phyloP scores from a whole-genome alignment of 2,797 vertebrate genomes.

The Thalassophryne amazonica region DNA sequence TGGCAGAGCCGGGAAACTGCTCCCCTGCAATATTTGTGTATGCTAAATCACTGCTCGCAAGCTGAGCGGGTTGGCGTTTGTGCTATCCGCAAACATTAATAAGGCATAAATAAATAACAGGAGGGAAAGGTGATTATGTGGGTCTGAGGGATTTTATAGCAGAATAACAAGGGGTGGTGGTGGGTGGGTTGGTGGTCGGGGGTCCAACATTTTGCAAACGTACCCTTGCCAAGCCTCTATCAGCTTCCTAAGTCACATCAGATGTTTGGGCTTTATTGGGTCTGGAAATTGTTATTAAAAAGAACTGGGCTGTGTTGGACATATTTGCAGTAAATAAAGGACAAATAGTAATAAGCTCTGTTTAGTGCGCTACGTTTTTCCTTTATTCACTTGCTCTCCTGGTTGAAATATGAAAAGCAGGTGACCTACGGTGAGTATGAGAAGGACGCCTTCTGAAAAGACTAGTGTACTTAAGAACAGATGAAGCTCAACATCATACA shows the following conservation, averaged over 20 bases:
- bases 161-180: slow-evolving; percentile 36
- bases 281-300: slow-evolving; percentile 68
- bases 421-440: slow-evolving; percentile 25
- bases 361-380: slow-evolving; percentile 33
- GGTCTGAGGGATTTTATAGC: slow-evolving; percentile 52
- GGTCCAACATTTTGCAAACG: slow-evolving; percentile 45
- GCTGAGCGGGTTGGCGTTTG: slow-evolving; percentile 48
- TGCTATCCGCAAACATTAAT: slow-evolving; percentile 56
- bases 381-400: slow-evolving; percentile 25
- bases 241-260: slow-evolving; percentile 64
- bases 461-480: slow-evolving; percentile 15
- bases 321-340: slow-evolving; percentile 51
- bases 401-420: slow-evolving; percentile 27
- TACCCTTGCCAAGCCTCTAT: slow-evolving; percentile 46
- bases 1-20: slow-evolving; percentile 20
- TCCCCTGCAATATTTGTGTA: slow-evolving; percentile 39
- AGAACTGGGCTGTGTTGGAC: slow-evolving; percentile 38
- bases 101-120: slow-evolving; percentile 59
- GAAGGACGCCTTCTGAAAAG: slow-evolving; percentile 22
- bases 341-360: slow-evolving; percentile 41
- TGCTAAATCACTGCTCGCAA: slow-evolving; percentile 45
- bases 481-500: slow-evolving; percentile 14
- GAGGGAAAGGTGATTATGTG: slow-evolving; percentile 58
- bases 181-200: too few relatives aligned
- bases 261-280: slow-evolving; percentile 65